phyloP scores from a whole-genome alignment of 1,140 invertebrate genomes.

The Holotrichia oblita region DNA sequence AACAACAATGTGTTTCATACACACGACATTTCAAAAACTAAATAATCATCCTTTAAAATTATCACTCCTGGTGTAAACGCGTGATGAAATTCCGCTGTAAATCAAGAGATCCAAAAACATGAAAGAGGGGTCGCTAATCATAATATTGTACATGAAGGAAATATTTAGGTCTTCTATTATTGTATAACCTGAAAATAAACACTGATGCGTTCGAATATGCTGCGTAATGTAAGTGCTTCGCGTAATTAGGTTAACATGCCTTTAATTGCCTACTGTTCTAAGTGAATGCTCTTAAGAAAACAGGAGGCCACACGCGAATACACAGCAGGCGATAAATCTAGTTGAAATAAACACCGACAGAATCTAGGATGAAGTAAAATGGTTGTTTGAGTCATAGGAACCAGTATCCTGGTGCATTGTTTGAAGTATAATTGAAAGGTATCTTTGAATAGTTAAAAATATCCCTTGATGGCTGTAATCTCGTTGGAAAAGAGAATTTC shows the following conservation, averaged over 20 bases:
- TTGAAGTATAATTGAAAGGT: too few species aligned
- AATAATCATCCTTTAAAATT: too few species aligned
- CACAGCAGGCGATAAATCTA: not conserved
- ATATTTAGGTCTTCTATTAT: conserved; percentile 26
- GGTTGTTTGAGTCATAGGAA: not conserved
- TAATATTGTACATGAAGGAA: not conserved
- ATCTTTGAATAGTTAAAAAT: too few species aligned
- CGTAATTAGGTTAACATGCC: conserved; percentile 7
- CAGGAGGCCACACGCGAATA: not conserved
- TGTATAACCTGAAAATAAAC: conserved; percentile 7
- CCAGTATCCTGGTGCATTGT: not conserved
- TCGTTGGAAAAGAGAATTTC: too few species aligned
- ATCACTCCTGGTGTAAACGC: not conserved
- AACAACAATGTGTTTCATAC: too few species aligned
- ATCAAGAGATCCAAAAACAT: not conserved
- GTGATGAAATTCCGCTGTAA: not conserved
- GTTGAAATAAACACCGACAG: not conserved
- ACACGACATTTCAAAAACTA: too few species aligned
- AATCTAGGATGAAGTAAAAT: not conserved
- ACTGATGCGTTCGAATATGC: not conserved
- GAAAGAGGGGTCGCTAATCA: not conserved
- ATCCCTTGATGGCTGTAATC: too few species aligned
- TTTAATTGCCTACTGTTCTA: not conserved
- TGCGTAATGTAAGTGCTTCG: not conserved
- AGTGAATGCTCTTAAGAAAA: not conserved